These are phyloP conservation scores for Petrosia ficiformis DNA, from an alignment of 37 sponge, comb jelly and placozoan genomes.

Conservation along the genomic window DNA sequence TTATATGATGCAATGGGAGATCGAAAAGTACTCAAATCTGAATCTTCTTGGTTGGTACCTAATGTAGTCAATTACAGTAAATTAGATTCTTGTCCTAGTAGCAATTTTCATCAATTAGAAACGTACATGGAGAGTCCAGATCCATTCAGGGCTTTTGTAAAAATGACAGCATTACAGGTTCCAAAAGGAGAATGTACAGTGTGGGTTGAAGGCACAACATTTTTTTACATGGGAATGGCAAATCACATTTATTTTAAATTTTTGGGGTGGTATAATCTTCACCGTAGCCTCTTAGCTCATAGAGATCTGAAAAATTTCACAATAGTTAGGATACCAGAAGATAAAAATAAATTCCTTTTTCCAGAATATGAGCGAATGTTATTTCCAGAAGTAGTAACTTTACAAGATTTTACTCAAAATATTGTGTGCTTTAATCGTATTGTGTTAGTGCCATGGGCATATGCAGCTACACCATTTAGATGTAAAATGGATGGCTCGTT, in stretches of 20 bases:
- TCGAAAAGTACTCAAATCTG: background rate
- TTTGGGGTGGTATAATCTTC: constrained; percentile 54
- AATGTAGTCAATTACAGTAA: background rate
- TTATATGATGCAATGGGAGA: background rate
- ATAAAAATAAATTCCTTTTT: constrained; percentile 29
- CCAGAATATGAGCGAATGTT: constrained; percentile 53
- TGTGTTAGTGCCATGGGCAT: constrained; percentile 53
- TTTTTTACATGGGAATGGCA: constrained; percentile 31
- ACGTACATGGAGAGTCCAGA: background rate
- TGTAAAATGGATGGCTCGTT: constrained; percentile 32
- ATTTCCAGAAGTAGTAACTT: constrained; percentile 25
- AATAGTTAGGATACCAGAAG: constrained; percentile 40
- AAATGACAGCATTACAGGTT: background rate
- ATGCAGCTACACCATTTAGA: constrained; percentile 37
- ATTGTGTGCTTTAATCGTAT: constrained; percentile 40
- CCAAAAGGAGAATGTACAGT: constrained; percentile 25
- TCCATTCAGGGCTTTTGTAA: background rate
- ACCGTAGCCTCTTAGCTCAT: constrained; percentile 17
- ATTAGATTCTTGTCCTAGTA: background rate
- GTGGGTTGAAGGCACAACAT: constrained; percentile 34
- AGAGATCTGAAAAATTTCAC: background rate
- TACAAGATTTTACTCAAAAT: constrained; percentile 18
- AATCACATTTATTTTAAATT: constrained; percentile 70
- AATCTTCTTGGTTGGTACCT: background rate
- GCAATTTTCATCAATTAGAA: background rate